Base-by-base conservation (phyloP, 2,113 vertebrate genomes). In the Dasyprocta punctata region DNA sequence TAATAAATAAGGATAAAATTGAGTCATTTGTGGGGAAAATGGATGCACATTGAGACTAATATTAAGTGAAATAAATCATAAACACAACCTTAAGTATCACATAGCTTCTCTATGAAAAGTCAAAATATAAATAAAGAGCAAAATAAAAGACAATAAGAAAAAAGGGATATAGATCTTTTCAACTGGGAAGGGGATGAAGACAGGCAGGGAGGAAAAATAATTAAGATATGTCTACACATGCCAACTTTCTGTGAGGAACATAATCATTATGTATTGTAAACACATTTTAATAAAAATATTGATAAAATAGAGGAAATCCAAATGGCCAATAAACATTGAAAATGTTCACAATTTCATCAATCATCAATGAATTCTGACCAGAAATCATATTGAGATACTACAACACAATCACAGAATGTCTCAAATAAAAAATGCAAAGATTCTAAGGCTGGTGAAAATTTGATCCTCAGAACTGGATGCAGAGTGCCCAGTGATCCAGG, bases 271-370 rank as follows among this genome's bases (percentile, higher is more conserved):
- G n/a, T 73, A 73, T 41, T 38, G 17, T 19, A 71, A 93, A 65
- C 44, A 63, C 28, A 63, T 49, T 44, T 1, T 44, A 7, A 67
- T 22, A 1, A 12, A 36, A 13, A 26, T 98, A 98, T 98, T 98
- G 93, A 78, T 7, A 41, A 6, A 84, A 61, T 60, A 12, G 60
- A 78, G 67, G 19, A 69, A 71, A 52, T 52, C 13, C 60, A 90
- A 75, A 93, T 30, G 16, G 44, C 10, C 49, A 86, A 54, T 36
- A 81, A 96, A 87, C 16, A 47, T 47, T 73, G 5, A 94, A 90
- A 94, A 82, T 2, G 30, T 86, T 38, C 28, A 54, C 12, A 56
- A 58, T 7, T 44, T 89, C 24, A 71, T 86, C 85, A 54, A 11
- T 44, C 5, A 56, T 63, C 61, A 90, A 19, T 47, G 6, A 75